Percentiles rank a stretch among this genome's conserved stretches.
These are phyloP conservation scores for Oligia fasciuncula DNA, from an alignment of 2,888 invertebrate species.

Conservation along the genomic window DNA sequence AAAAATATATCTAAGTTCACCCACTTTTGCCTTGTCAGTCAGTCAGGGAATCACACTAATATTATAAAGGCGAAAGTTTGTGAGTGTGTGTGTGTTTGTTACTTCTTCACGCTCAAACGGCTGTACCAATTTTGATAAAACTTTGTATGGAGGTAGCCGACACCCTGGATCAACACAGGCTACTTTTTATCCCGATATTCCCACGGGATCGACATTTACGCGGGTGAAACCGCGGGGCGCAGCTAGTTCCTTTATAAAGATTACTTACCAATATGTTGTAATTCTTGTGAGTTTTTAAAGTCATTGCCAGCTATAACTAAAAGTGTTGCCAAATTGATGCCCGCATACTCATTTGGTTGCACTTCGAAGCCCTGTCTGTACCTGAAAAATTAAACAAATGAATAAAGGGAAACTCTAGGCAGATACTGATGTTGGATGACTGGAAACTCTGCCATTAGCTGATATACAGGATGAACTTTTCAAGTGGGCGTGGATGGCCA, in stretches of 20 bases:
- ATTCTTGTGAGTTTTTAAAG: conserved; percentile 96
- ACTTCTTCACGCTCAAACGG: too few relatives aligned
- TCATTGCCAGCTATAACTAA: conserved; percentile 99
- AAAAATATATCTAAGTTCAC: background rate
- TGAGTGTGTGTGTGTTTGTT: too few relatives aligned
- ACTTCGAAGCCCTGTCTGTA: conserved; percentile 99
- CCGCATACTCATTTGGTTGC: conserved; percentile 99
- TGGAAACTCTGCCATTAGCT: background rate
- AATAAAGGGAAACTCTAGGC: background rate
- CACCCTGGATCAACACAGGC: too few relatives aligned
- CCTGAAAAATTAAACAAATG: conserved; percentile 73
- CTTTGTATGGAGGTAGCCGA: too few relatives aligned
- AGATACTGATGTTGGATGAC: background rate
- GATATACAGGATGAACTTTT: too few relatives aligned
- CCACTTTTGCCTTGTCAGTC: background rate
- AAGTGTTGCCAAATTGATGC: conserved; percentile 99
- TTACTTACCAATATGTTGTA: conserved; percentile 95
- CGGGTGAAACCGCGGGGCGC: too few relatives aligned
- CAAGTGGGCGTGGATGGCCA: too few relatives aligned
- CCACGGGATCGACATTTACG: too few relatives aligned
- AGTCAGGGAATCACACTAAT: background rate
- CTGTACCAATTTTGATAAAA: too few relatives aligned
- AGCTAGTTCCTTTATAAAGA: too few relatives aligned
- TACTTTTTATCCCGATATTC: too few relatives aligned
- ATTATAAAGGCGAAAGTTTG: too few relatives aligned